phyloP scores from a whole-genome alignment of 2,113 vertebrate species.

The Falcunculus frontatus region DNA sequence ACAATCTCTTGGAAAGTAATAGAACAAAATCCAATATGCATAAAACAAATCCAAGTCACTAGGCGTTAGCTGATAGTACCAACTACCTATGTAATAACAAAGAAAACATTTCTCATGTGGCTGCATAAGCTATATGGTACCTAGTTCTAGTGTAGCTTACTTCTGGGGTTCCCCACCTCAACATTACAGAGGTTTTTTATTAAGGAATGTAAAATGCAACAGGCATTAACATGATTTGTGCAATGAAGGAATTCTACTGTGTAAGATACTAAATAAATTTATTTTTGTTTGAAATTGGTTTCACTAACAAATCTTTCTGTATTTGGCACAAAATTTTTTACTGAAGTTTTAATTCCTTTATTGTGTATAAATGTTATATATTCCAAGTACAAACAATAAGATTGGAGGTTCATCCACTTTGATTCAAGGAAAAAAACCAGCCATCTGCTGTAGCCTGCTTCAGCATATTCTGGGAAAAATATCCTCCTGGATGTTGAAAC shows the following conservation, averaged over 20 bases:
- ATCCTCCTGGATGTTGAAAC: neutral
- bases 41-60: constrained; percentile 74
- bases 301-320: neutral
- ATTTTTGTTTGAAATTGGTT: constrained; percentile 70
- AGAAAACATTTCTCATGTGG: constrained; percentile 64
- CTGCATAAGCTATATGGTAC: constrained; percentile 7
- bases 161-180: neutral
- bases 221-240: constrained; percentile 22
- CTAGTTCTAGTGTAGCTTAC: constrained; percentile 26
- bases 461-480: neutral
- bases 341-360: neutral
- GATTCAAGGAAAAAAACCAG: rapidly evolving
- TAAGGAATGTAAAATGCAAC: neutral
- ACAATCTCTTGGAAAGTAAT: constrained; percentile 75
- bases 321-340: neutral
- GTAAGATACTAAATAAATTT: constrained; percentile 68
- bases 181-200: neutral
- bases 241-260: constrained; percentile 39
- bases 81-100: constrained; percentile 81
- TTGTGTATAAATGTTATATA: neutral
- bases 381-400: neutral
- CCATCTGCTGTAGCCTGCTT: neutral
- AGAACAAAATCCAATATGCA: constrained; percentile 79
- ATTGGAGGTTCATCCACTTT: neutral
- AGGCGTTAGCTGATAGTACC: constrained; percentile 70